Evolutionary conservation across 2,113 vertebrate genomes (phyloP), one percentile per base, ranked within the genome.

Genomic region (Murina feae): DNA sequence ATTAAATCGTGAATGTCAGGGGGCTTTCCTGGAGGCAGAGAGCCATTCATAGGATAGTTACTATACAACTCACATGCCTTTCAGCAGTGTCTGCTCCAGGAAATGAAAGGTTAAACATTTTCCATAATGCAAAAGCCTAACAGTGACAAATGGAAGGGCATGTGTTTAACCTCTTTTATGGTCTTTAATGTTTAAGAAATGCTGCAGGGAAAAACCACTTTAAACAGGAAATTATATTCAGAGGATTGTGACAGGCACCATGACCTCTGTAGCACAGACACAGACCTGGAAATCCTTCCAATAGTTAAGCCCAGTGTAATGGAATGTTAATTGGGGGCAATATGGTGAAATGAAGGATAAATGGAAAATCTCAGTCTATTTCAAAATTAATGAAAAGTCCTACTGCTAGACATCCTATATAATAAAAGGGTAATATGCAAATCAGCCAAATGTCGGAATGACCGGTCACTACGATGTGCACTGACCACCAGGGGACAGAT

Each of bases 101-200:
- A 93, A 97, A 94, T 60, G 97, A 98, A 97, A 98, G 96, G 94
- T 98, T 98, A 98, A 98, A 96, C 90, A 30, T 1, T 51, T 88
- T 93, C 96, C 74, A 92, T 42, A 80, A 96, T 74, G 23, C 58
- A 91, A 47, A 97, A 91, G 63, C 91, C 90, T 82, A 93, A 92
- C 69, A 90, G 78, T 97, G 95, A 97, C 95, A 96, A 96, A 78
- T 96, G 94, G 71, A 97, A 98, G 96, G 60, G 66, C 58, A 60
- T 96, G 14, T 68, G 94, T 96, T 96, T 89, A 7, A 91, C 63
- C 47, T 92, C 30, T 60, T 95, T 90, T 85, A 75, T 93, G 86
- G 58, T 88, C 60, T 92, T 5, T 93, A 86, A 83, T 93, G 39
- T 90, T 95, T 92, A 83, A 94, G 78, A 94, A 96, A 92, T 83